phyloP scores from a whole-genome alignment of 23 tunicate genomes.

The Halocynthia aurantium region DNA sequence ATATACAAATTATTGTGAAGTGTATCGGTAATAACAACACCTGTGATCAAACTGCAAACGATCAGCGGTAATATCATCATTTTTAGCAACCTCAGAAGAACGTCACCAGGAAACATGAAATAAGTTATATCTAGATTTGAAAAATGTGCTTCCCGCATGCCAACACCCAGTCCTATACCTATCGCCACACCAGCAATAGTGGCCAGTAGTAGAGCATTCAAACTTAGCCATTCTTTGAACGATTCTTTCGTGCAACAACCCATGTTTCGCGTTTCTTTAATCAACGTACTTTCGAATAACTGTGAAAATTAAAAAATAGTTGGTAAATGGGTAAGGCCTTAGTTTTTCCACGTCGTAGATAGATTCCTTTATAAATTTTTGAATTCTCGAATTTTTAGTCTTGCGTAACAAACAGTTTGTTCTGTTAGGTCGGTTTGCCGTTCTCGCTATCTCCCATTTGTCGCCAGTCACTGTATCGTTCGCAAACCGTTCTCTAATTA shows the following conservation, averaged over 20 bases:
- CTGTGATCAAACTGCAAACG: conserved; percentile 86
- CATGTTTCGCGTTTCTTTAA: conserved; percentile 7
- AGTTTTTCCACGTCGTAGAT: too few relatives aligned
- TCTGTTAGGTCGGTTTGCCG: too few relatives aligned
- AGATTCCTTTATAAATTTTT: too few relatives aligned
- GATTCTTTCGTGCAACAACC: conserved; percentile 18
- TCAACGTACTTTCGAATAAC: too few relatives aligned
- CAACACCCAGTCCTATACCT: conserved; percentile 79
- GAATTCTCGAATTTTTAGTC: too few relatives aligned
- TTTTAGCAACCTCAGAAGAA: conserved; percentile 79
- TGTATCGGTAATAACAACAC: conserved; percentile 14
- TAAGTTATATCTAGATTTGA: conserved; percentile 66
- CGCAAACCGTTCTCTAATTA: too few relatives aligned
- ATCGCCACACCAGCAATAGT: conserved; percentile 72
- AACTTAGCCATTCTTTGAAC: conserved; percentile 36
- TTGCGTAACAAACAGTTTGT: too few relatives aligned
- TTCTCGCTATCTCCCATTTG: too few relatives aligned
- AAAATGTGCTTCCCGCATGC: conserved; percentile 68
- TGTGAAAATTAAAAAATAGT: too few relatives aligned
- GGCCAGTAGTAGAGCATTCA: conserved; percentile 71
- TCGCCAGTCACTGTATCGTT: too few relatives aligned
- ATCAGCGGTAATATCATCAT: conserved; percentile 96
- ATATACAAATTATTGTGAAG: too few relatives aligned
- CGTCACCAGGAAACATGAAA: conserved; percentile 90
- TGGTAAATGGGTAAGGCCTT: too few relatives aligned